A percentile compares a stretch with the other conserved stretches of the same genome.
Conservation (phyloP, 1,140 invertebrate genomes). For the Dermatophagoides farinae region DNA sequence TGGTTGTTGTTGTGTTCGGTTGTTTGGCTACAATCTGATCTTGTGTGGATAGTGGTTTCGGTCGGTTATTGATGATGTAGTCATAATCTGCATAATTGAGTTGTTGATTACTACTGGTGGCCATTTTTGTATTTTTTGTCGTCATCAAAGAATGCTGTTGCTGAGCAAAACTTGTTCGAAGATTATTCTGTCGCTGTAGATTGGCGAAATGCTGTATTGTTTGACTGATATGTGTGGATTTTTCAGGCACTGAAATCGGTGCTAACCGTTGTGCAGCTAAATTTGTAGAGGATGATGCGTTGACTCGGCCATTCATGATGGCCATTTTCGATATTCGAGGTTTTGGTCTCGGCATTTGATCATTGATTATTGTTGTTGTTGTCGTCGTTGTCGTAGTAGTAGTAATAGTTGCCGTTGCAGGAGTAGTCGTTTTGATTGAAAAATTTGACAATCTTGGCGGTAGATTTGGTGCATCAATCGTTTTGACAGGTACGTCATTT, state of each 20-base stretch:
- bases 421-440: neutral
- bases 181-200: conserved; percentile 6
- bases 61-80: neutral
- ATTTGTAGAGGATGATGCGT: neutral
- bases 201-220: conserved; percentile 8
- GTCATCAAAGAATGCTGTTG: neutral
- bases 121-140: neutral
- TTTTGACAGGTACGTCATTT: neutral
- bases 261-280: neutral
- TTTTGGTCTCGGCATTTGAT: neutral
- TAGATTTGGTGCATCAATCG: neutral
- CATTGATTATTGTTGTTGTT: neutral
- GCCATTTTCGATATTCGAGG: conserved; percentile 4
- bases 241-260: conserved; percentile 3
- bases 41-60: neutral
- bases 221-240: conserved; percentile 1
- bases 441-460: neutral
- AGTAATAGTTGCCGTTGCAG: neutral
- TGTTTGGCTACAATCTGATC: neutral
- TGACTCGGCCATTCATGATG: neutral
- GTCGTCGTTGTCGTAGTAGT: neutral
- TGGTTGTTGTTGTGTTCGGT: neutral
- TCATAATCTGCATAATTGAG: neutral
- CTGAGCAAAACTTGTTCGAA: neutral
- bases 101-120: too few relatives aligned